These are phyloP conservation scores for Arothron firmamentum DNA, from an alignment of 2,113 vertebrate genomes.

Conservation along the genomic window DNA sequence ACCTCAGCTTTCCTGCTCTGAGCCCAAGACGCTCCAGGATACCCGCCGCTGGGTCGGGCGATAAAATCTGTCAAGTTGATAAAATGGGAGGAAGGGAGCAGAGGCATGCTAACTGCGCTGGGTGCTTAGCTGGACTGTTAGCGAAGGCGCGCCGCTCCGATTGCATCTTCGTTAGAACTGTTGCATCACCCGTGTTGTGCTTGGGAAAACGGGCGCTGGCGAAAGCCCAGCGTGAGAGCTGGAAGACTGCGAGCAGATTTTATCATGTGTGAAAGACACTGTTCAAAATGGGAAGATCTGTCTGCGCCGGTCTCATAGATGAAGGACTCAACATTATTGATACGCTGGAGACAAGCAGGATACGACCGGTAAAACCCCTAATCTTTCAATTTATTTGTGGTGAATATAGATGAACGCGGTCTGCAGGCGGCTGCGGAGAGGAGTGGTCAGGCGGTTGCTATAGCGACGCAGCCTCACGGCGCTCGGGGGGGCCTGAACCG, in stretches of 20 bases:
- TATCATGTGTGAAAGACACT: slow-evolving; percentile 65
- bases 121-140: slow-evolving; percentile 61
- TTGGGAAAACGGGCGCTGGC: slow-evolving; percentile 67
- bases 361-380: slow-evolving; percentile 64
- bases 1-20: slow-evolving; percentile 57
- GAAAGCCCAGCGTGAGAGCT: slow-evolving; percentile 66
- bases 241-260: slow-evolving; percentile 65
- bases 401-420: slow-evolving; percentile 65
- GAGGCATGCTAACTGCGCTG: slow-evolving; percentile 58
- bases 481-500: slow-evolving; percentile 10
- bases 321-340: slow-evolving; percentile 62
- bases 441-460: slow-evolving; percentile 14
- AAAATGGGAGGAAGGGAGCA: slow-evolving; percentile 56
- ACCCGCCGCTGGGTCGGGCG: slow-evolving; percentile 53
- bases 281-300: slow-evolving; percentile 65
- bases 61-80: slow-evolving; percentile 69
- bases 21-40: slow-evolving; percentile 63
- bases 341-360: slow-evolving; percentile 49
- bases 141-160: slow-evolving; percentile 57
- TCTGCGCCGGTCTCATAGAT: slow-evolving; percentile 57
- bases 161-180: slow-evolving; percentile 72
- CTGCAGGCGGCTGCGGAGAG: slow-evolving; percentile 17
- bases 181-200: slow-evolving; percentile 77
- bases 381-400: slow-evolving; percentile 58
- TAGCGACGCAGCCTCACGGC: slow-evolving; percentile 10